Percentiles rank a stretch among this genome's conserved stretches.
Evolutionary conservation across 2,113 vertebrate genomes (phyloP).

Genomic region (Riparia riparia): DNA sequence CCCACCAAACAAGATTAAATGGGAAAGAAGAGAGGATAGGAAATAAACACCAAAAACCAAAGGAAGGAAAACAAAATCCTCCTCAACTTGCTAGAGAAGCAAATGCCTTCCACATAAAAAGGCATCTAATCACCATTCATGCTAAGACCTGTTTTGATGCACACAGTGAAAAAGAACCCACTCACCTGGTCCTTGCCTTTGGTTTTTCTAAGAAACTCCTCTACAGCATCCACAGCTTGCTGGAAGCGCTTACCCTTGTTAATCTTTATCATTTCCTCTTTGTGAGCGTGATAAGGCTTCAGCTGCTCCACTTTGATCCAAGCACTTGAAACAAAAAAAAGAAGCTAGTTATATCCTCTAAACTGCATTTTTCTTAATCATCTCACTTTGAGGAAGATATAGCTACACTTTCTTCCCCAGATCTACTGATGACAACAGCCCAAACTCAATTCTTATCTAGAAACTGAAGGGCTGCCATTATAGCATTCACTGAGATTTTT

Average conservation of each 20-base stretch:
- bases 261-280: slow-evolving; percentile 99
- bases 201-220: slow-evolving; percentile 94
- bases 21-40: neutral
- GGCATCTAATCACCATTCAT: neutral
- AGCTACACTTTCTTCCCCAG: neutral
- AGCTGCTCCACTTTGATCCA: slow-evolving; percentile 99
- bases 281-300: slow-evolving; percentile 96
- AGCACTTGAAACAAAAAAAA: slow-evolving; percentile 79
- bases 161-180: neutral
- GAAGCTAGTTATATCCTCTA: neutral
- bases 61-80: neutral
- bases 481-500: neutral
- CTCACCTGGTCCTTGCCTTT: slow-evolving; percentile 95
- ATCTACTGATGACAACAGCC: neutral
- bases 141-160: neutral
- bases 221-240: slow-evolving; percentile 96
- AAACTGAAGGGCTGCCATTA: neutral
- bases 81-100: neutral
- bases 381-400: neutral
- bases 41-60: neutral
- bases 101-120: neutral
- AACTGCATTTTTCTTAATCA: neutral
- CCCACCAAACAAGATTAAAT: neutral
- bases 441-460: neutral
- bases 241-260: slow-evolving; percentile 99